phyloP scores from a whole-genome alignment of 2,797 vertebrate species.

The Halcyon smyrnensis region DNA sequence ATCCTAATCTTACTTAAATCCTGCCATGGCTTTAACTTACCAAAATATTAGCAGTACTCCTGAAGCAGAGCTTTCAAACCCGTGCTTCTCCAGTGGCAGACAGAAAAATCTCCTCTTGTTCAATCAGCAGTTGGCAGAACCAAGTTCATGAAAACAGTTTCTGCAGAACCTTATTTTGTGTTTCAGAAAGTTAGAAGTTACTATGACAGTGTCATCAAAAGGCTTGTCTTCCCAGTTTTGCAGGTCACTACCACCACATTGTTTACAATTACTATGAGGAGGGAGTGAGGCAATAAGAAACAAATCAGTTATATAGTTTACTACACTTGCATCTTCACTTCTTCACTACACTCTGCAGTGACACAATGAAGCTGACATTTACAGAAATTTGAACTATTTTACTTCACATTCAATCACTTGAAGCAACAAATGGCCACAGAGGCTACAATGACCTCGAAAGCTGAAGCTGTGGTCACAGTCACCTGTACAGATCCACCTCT shows the following conservation, averaged over 20 bases:
- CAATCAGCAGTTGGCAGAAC: neutral
- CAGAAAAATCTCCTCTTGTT: neutral
- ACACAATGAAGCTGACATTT: neutral
- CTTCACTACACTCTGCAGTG: neutral
- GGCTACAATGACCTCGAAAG: neutral
- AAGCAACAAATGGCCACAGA: rapidly evolving
- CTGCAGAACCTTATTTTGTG: neutral
- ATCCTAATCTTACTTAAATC: neutral
- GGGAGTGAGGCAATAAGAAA: rapidly evolving
- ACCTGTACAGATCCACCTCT: neutral
- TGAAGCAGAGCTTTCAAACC: neutral
- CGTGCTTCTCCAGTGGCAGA: neutral
- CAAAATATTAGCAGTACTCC: neutral
- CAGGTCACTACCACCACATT: too few species aligned
- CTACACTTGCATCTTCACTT: neutral
- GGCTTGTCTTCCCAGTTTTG: neutral
- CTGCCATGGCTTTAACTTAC: neutral
- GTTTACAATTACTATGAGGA: neutral
- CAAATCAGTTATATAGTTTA: neutral
- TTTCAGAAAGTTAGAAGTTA: neutral
- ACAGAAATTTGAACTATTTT: neutral
- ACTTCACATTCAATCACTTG: neutral
- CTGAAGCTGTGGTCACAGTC: neutral
- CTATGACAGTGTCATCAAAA: neutral
- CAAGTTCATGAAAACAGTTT: neutral